Percentiles rank a stretch among this genome's conserved stretches.
These are phyloP conservation scores for Kryptolebias ocellatus DNA, from an alignment of 2,797 vertebrate species.

Conservation along the genomic window DNA sequence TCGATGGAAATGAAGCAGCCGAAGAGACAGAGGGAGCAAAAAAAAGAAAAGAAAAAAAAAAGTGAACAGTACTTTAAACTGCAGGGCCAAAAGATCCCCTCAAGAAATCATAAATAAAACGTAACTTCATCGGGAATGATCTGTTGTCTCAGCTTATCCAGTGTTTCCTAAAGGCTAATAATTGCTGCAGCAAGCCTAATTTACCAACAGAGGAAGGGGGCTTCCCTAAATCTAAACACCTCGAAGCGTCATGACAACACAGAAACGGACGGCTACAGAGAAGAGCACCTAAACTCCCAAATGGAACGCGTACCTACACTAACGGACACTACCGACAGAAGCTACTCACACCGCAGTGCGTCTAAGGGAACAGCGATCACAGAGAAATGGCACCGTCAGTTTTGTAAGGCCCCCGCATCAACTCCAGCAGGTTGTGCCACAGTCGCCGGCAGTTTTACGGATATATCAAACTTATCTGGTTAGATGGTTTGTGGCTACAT, in stretches of 20 bases:
- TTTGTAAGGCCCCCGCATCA: constrained; percentile 61
- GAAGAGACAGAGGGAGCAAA: constrained; percentile 13
- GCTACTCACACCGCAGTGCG: constrained; percentile 65
- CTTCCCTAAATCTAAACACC: constrained; percentile 58
- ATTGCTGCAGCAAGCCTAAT: constrained; percentile 40
- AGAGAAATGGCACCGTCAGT: constrained; percentile 49
- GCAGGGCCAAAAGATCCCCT: constrained; percentile 25
- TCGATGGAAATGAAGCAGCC: constrained; percentile 24
- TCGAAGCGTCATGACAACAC: constrained; percentile 56
- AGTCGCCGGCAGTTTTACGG: constrained; percentile 39
- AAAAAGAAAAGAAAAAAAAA: constrained; percentile 15
- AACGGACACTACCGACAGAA: constrained; percentile 63
- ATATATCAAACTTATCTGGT: constrained; percentile 14
- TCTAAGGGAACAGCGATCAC: constrained; percentile 53
- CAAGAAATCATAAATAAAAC: constrained; percentile 15
- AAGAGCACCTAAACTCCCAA: constrained; percentile 62
- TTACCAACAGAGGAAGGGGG: constrained; percentile 36
- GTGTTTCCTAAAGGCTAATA: constrained; percentile 62
- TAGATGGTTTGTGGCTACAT: constrained; percentile 44
- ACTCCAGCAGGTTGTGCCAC: constrained; percentile 36
- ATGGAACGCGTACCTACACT: constrained; percentile 54
- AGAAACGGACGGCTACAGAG: constrained; percentile 69
- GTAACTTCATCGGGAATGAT: constrained; percentile 42
- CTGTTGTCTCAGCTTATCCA: constrained; percentile 59
- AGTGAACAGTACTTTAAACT: constrained; percentile 33